Evolutionary conservation across 2,797 vertebrate species (phyloP), one percentile per base, ranked within the genome.

Genomic region (Sparus aurata): DNA sequence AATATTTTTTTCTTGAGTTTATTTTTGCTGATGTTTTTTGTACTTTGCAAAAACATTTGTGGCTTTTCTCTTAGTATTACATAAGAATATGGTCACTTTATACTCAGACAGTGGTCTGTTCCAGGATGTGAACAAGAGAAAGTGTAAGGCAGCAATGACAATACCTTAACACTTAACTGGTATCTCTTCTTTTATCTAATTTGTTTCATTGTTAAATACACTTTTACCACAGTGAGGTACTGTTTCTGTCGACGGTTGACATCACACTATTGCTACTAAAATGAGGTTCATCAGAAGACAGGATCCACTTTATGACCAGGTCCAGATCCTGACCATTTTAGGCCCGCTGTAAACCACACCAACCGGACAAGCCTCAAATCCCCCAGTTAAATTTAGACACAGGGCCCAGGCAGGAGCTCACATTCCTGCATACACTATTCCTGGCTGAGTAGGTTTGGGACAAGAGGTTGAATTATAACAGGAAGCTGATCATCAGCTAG

Each of bases 301-400:
- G 80, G 86, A 87, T 87, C 84, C 46, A 61, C 72, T 87, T 87
- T 89, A 12, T 25, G 76, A 81, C 82, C 67, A 59, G 71, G 82
- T 84, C 79, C 71, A 85, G 79, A 55, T 49, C 67, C 79, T 85
- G 84, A 88, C 92, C 93, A 93, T 94, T 88, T 95, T 94, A 91
- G 94, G 90, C 49, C 41, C 52, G 71, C 65, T 89, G 94, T 91
- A 93, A 93, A 66, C 47, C 87, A 94, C 89, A 91, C 92, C 90
- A 67, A 74, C 78, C 72, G 60, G 87, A 86, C 79, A 76, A 90
- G 86, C 78, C 85, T 89, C 60, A 85, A 82, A 90, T 86, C 87
- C 73, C 73, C 78, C 75, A 75, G 87, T 91, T 96, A 95, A 94
- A 95, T 93, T 92, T 93, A 95, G 94, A 87, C 34, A 22, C 66